Conservation (phyloP, 2,888 invertebrate species). For the Hirtodrosophila histrioides region DNA sequence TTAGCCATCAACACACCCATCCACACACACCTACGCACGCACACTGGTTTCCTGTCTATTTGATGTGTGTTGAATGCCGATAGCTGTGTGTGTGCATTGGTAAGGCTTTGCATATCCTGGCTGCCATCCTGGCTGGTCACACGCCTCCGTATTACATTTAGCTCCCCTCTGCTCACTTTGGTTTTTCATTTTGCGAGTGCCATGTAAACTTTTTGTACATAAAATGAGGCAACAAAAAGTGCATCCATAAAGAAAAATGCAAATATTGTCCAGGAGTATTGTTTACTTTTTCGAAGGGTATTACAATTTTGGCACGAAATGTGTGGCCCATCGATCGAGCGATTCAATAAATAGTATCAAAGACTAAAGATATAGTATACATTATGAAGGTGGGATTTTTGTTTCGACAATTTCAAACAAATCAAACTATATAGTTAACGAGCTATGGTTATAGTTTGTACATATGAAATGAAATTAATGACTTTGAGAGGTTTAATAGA, state of each 20-base stretch:
- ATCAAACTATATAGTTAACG: too few relatives aligned
- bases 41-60: conserved; percentile 13
- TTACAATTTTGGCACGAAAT: too few relatives aligned
- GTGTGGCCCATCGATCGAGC: too few relatives aligned
- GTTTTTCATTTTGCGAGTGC: conserved; percentile 2
- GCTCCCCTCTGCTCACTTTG: not conserved
- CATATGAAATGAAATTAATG: too few relatives aligned
- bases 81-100: conserved; percentile 33
- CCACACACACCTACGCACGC: conserved; percentile 5
- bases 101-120: conserved; percentile 31
- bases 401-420: too few relatives aligned
- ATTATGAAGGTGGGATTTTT: too few relatives aligned
- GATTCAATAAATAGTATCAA: too few relatives aligned
- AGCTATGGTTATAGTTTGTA: too few relatives aligned
- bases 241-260: conserved; percentile 5
- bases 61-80: not conserved
- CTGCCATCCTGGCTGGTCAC: conserved; percentile 2
- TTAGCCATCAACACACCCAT: conserved; percentile 46
- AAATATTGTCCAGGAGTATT: too few relatives aligned
- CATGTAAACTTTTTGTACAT: conserved; percentile 26
- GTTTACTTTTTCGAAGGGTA: too few relatives aligned
- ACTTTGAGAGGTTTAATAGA: too few relatives aligned
- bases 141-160: not conserved
- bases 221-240: conserved; percentile 26
- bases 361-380: too few relatives aligned